A percentile compares a stretch with the other conserved stretches of the same genome.
Evolutionary conservation across 92 coral and sea anemone genomes (phyloP).

Genomic region (Siderastrea siderea): DNA sequence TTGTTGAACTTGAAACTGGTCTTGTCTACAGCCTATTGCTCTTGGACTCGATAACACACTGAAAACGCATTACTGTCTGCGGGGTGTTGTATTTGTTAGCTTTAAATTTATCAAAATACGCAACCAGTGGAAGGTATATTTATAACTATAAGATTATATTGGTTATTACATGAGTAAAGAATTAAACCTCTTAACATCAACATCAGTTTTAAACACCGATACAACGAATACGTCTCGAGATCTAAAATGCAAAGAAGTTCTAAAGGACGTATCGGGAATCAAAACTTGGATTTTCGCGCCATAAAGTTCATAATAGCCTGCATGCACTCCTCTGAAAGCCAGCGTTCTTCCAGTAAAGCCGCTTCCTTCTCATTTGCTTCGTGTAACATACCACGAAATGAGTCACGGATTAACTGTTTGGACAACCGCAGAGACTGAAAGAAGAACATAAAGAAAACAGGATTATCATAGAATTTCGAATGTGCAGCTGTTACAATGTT

Average conservation of each 20-base stretch:
- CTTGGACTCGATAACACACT: no score
- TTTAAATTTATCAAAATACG: neutral
- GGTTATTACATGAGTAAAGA: neutral
- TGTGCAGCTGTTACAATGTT: no score
- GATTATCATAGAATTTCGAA: neutral
- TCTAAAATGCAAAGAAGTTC: neutral
- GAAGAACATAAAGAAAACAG: neutral
- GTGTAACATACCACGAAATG: constrained; percentile 81
- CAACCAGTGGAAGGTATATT: neutral
- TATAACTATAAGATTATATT: neutral
- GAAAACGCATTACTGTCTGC: no score
- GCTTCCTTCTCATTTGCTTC: constrained; percentile 90
- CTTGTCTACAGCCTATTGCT: no score
- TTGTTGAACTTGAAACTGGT: no score
- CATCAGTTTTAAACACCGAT: no score
- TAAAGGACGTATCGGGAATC: neutral
- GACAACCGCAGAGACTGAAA: constrained; percentile 90
- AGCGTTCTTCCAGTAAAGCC: constrained; percentile 85
- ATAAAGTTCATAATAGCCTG: constrained; percentile 93
- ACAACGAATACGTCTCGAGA: neutral
- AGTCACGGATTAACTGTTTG: constrained; percentile 89
- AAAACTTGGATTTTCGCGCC: constrained; percentile 82
- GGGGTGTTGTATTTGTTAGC: no score
- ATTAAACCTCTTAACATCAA: neutral
- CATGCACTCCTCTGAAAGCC: constrained; percentile 99